These are phyloP conservation scores for Falcunculus frontatus DNA, from an alignment of 2,113 vertebrate genomes.

Conservation along the genomic window DNA sequence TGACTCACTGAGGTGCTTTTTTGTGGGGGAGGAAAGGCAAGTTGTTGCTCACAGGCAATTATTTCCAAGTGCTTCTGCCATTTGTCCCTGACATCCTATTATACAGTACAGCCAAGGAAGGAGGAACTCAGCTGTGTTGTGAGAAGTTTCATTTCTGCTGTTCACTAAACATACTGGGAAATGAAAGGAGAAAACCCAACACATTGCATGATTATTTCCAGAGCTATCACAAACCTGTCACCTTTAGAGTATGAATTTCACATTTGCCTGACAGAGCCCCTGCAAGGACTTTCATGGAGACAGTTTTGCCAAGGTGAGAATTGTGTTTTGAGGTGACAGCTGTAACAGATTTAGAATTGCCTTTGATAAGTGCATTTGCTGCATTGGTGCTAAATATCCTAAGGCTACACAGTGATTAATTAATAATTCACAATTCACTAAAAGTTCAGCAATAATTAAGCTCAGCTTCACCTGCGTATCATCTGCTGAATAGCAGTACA, in stretches of 20 bases:
- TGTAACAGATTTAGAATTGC: background rate
- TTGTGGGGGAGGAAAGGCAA: background rate
- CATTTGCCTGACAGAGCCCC: background rate
- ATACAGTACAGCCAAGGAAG: fast-evolving
- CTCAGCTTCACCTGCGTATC: background rate
- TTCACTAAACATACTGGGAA: background rate
- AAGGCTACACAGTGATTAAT: background rate
- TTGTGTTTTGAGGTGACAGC: background rate
- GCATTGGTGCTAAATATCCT: background rate
- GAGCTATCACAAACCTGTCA: background rate
- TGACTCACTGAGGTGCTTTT: background rate
- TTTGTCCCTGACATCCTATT: fast-evolving
- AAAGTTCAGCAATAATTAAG: background rate
- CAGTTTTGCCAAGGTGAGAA: background rate
- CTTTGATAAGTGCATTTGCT: background rate
- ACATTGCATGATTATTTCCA: background rate
- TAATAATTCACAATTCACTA: background rate
- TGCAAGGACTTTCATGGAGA: background rate
- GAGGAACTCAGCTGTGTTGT: background rate
- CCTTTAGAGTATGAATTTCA: background rate
- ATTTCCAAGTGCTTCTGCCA: background rate
- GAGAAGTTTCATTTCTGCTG: background rate
- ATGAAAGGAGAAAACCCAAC: fast-evolving
- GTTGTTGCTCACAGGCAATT: background rate
- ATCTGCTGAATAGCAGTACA: background rate